These are phyloP conservation scores for Sogatella furcifera DNA, from an alignment of 1,140 invertebrate species.

Conservation along the genomic window DNA sequence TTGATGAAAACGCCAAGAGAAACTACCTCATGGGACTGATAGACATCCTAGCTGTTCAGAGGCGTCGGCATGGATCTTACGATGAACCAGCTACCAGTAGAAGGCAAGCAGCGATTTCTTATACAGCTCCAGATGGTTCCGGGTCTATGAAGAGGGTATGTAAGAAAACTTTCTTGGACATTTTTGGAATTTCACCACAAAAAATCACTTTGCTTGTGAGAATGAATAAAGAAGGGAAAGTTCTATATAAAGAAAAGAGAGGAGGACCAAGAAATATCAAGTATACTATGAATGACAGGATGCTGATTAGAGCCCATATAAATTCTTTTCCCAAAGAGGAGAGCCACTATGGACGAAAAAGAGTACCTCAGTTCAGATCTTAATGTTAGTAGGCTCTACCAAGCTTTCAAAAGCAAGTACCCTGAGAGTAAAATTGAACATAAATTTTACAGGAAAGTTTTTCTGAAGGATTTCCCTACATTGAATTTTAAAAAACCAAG, in stretches of 20 bases:
- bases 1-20: background rate
- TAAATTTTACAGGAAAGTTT: slow-evolving; percentile 12
- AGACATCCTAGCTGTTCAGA: slow-evolving; percentile 6
- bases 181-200: slow-evolving; percentile 7
- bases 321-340: background rate
- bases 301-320: background rate
- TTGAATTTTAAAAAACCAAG: background rate
- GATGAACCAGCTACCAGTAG: slow-evolving; percentile 6
- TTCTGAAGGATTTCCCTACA: slow-evolving; percentile 1
- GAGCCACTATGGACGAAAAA: slow-evolving; percentile 4
- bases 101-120: slow-evolving; percentile 4
- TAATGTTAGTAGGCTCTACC: background rate
- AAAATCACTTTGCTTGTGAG: slow-evolving; percentile 5
- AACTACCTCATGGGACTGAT: slow-evolving; percentile 8
- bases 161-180: slow-evolving; percentile 6
- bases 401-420: slow-evolving; percentile 10
- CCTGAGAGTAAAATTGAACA: slow-evolving; percentile 12
- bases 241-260: slow-evolving; percentile 1
- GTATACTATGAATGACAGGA: background rate
- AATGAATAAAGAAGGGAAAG: background rate
- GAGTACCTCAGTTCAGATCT: slow-evolving; percentile 3
- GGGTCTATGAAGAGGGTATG: slow-evolving; percentile 6
- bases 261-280: slow-evolving; percentile 2
- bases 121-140: slow-evolving; percentile 8
- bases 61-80: slow-evolving; percentile 7